Conservation (phyloP, 92 coral and sea anemone genomes). For the Zoanthus sociatus region DNA sequence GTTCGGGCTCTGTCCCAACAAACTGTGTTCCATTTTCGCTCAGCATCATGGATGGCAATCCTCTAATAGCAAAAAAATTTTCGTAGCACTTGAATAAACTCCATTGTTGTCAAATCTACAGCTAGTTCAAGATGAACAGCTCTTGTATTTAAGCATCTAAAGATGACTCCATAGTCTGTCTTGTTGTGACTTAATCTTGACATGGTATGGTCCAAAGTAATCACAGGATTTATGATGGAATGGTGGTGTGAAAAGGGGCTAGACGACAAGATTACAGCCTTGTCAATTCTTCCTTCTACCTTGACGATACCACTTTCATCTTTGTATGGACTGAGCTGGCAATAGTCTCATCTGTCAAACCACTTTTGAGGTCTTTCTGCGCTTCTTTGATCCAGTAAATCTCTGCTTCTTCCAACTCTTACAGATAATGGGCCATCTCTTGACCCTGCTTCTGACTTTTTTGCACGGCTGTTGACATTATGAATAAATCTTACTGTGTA, state of each 20-base stretch:
- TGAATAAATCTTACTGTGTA: constrained; percentile 46
- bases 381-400: too few relatives aligned
- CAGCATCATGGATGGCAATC: constrained; percentile 61
- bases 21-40: constrained; percentile 22
- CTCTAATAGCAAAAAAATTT: constrained; percentile 66
- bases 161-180: constrained; percentile 66
- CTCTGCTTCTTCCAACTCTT: constrained; percentile 57
- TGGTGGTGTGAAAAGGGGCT: constrained; percentile 69
- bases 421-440: constrained; percentile 38
- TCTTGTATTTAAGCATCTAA: constrained; percentile 69
- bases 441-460: background rate
- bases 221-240: constrained; percentile 67
- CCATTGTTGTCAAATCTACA: constrained; percentile 65
- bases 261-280: too few relatives aligned
- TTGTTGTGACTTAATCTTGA: constrained; percentile 64
- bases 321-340: constrained; percentile 49
- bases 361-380: constrained; percentile 53
- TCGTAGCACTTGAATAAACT: constrained; percentile 68
- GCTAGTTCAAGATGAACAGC: constrained; percentile 70
- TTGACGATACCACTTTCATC: constrained; percentile 43
- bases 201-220: constrained; percentile 72
- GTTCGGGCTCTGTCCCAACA: constrained; percentile 67
- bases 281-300: too few relatives aligned
- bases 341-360: constrained; percentile 49
- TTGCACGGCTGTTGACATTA: constrained; percentile 28